Evolutionary conservation across 2,888 invertebrate genomes (phyloP), one percentile per base, ranked within the genome.

Genomic region (Baccha elongata): DNA sequence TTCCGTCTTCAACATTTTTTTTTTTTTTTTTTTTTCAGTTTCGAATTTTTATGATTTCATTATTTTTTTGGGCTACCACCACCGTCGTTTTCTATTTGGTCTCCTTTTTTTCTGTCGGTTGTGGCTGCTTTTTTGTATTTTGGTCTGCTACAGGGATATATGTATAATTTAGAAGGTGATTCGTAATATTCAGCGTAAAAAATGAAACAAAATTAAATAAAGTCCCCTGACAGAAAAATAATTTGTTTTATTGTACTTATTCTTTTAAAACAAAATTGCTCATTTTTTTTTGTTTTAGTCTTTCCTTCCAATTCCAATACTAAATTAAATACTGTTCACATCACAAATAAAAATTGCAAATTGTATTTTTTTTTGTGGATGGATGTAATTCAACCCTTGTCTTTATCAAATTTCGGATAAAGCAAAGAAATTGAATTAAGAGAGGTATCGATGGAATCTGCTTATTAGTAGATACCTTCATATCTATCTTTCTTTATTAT

Each of bases 31-130:
- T 71, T 81, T 69, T 26, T 42, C 35, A 29, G 37, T 60, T 65
- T 67, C 53, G 67, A 67, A 37, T 76, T 83, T 83, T 83, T 83
- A 81, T 75, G 81, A 81, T 83, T 83, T 83, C 72, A 83, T 83
- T 83, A 76, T 67, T 37, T 62, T 37, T 72, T 81, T 71, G 64
- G 46, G 50, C 29, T 35, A 52, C 37, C 32, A n/a, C 35, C 50
- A 26, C 52, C 52, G 50, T 62, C 21, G 62, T 48, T 48, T 35
- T 60, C 17, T 67, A 44, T 35, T 58, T 37, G 23, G 23, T 42
- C 35, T 40, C n/a, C 35, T 52, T 13, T 52, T 21, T 8, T 44
- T 35, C 29, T 15, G 42, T 11, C 17, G 19, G 79, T 42, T 55
- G 58, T 68, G 69, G 64, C 58, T 64, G 64, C 58, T 64, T 69